phyloP scores from a whole-genome alignment of 1,140 invertebrate species.

The Holcopasites calliopsidis region DNA sequence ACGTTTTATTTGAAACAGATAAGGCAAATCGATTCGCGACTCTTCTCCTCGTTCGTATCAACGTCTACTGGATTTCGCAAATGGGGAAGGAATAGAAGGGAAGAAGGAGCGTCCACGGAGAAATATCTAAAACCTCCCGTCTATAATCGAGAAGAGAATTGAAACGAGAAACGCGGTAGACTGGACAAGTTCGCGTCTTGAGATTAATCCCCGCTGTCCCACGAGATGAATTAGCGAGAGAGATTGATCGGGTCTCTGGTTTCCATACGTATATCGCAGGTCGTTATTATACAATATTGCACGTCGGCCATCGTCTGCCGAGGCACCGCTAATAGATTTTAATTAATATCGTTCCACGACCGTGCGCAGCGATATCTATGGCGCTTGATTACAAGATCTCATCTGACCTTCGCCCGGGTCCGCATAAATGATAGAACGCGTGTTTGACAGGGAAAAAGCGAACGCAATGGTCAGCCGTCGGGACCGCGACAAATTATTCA shows the following conservation, averaged over 20 bases:
- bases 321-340: conserved; percentile 52
- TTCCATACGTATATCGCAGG: conserved; percentile 20
- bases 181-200: neutral
- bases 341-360: conserved; percentile 52
- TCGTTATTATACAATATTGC: conserved; percentile 6
- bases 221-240: neutral
- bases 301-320: conserved; percentile 15
- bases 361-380: too few species aligned
- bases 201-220: conserved; percentile 18
- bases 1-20: neutral
- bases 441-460: conserved; percentile 4
- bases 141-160: too few species aligned
- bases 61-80: neutral
- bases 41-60: neutral
- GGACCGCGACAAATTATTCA: conserved; percentile 40
- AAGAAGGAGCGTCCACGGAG: neutral
- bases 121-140: too few species aligned
- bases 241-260: conserved; percentile 25
- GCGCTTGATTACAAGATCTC: conserved; percentile 35
- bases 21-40: conserved; percentile 1
- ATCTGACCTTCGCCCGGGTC: neutral
- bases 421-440: conserved; percentile 44
- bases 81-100: neutral
- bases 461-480: neutral
- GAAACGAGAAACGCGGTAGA: neutral